These are phyloP conservation scores for Meteorus cinctellus DNA, from an alignment of 2,888 invertebrate genomes.

Conservation along the genomic window DNA sequence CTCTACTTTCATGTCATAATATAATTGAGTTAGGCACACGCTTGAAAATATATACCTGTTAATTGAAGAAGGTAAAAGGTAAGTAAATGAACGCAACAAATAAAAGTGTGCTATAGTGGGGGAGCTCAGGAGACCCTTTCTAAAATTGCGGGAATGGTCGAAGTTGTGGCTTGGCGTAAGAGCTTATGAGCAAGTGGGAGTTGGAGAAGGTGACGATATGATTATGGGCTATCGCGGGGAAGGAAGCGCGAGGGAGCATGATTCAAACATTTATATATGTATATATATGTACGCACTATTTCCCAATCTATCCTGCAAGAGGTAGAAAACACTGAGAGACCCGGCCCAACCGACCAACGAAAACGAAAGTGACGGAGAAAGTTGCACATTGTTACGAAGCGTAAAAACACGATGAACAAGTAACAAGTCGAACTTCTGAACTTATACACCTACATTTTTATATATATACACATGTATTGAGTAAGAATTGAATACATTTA, in stretches of 20 bases:
- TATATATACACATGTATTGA: neutral
- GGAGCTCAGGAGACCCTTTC: constrained; percentile 61
- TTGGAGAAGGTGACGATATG: constrained; percentile 31
- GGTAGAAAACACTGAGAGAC: constrained; percentile 51
- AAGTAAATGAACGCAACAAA: neutral
- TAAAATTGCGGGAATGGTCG: constrained; percentile 65
- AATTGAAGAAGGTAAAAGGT: constrained; percentile 22
- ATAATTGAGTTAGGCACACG: neutral
- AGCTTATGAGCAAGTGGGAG: constrained; percentile 38
- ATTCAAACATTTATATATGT: neutral
- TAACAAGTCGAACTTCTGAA: constrained; percentile 35
- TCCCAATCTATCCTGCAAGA: constrained; percentile 58
- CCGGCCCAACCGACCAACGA: constrained; percentile 66
- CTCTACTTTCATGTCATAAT: too few species aligned
- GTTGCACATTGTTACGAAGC: constrained; percentile 72
- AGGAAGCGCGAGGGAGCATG: constrained; percentile 23
- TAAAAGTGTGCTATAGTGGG: constrained; percentile 32
- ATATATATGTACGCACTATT: constrained; percentile 57
- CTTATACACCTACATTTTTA: neutral
- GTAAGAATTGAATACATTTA: too few species aligned
- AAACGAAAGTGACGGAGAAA: constrained; percentile 73
- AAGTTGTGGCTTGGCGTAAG: constrained; percentile 47
- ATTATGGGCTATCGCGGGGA: neutral
- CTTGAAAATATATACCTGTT: neutral
- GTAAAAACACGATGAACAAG: constrained; percentile 60